Base-by-base conservation (phyloP, 2,797 vertebrate species). In the Vipera latastei region DNA sequence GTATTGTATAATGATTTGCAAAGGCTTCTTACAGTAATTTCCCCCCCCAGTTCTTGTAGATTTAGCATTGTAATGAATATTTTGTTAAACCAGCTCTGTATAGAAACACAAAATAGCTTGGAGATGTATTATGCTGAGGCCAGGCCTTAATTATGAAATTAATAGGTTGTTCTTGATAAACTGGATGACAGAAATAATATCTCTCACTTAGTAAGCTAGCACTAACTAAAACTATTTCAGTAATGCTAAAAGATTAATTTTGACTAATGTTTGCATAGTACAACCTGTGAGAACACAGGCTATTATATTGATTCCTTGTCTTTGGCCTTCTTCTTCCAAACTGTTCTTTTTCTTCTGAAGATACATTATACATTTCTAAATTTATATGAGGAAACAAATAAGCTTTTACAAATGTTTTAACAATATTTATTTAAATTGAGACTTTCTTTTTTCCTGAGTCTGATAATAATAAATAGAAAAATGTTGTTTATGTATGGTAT, bases 401-500 rank as follows among this genome's bases (percentile, higher is more conserved):
- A 48, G 20, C 5, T 86, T 57, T 55, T 38, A 28, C 25, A 73
- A 59, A 28, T 11, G 1, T 85, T 83, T 86, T 61, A 83, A 85
- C 3, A 32, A 32, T 14, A 92, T 38, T 59, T n/a, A 44, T 91
- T 91, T 56, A 88, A 78, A 78, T 22, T 88, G 25, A 44, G 51
- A 92, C 32, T 89, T 69, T 32, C 48, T 28, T 7, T 53, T 53
- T 28, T 14, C 6, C 6, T 89, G 60, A 63, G 88, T 94, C 91
- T 90, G 96, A 89, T 92, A 93, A 93, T 94, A 69, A 90, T 86
- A 38, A 20, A 0, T 83, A 48, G 44, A 83, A 92, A 92, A 51
- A 32, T 60, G 44, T n/a, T 11, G 92, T 60, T 73, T 12, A 56
- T 7, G 86, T 22, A 83, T 44, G 87, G 55, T 25, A 6, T 78